Evolutionary conservation across 2,888 invertebrate genomes (phyloP), one percentile per base, ranked within the genome.

Genomic region (Pemphredon lugubris): DNA sequence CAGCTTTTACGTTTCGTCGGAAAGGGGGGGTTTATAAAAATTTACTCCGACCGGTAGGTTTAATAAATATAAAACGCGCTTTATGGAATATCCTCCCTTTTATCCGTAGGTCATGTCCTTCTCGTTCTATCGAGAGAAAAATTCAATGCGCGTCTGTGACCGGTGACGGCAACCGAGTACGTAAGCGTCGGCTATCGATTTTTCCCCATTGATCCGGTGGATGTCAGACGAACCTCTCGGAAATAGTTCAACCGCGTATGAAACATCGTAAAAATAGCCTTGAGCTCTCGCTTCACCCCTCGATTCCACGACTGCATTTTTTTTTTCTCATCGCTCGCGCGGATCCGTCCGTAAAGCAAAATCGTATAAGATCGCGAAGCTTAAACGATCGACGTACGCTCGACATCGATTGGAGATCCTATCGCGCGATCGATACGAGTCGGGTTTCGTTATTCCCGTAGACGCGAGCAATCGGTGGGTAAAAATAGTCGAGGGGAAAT

Each of bases 101-200:
- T 59, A 48, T 48, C 39, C 45, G 32, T 11, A n/a, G 48, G 21
- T 30, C 32, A 21, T 18, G 60, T 44, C 18, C 42, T 51, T 44
- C 32, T 39, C 44, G 44, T 30, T 50, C 44, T 50, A 67, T 55
- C 50, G 44, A 9, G 53, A 11, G 21, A 40, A 51, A 53, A 32
- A 48, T 40, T 44, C 18, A 39, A 57, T 7, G 45, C 18, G 64
- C 37, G 50, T 39, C 40, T 26, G 39, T 51, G 57, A 64, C 44
- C 58, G 45, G 37, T 44, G 66, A 59, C 61, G 55, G 39, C 11
- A 18, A 54, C 18, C 47, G 23, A 37, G 48, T 14, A 14, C 34
- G 40, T 63, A 48, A 61, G 42, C 37, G 59, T 23, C 20, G 64
- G 16, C 37, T 37, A 71, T 68, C 71, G 58, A 50, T 63, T 57